Percentiles rank a stretch among this genome's conserved stretches.
phyloP scores from a whole-genome alignment of 2,888 invertebrate species.

The Apoda limacodes region DNA sequence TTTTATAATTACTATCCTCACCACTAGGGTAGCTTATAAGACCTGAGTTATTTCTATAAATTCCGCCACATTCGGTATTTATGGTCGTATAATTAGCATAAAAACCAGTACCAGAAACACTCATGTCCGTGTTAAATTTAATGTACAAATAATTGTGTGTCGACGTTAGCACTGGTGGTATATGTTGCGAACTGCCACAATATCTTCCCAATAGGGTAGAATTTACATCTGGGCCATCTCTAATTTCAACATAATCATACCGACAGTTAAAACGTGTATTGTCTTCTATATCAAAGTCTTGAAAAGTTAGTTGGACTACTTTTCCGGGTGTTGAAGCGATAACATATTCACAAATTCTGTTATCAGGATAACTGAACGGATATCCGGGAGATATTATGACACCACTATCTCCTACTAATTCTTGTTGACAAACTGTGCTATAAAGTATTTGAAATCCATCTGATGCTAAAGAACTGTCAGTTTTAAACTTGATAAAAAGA shows the following conservation, averaged over 20 bases:
- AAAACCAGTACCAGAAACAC: slow-evolving; percentile 75
- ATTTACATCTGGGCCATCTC: slow-evolving; percentile 76
- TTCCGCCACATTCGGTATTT: slow-evolving; percentile 80
- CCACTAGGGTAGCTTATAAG: slow-evolving; percentile 73
- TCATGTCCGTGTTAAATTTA: slow-evolving; percentile 72
- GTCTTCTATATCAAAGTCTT: slow-evolving; percentile 76
- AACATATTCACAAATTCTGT: slow-evolving; percentile 75
- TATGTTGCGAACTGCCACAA: slow-evolving; percentile 73
- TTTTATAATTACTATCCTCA: slow-evolving; percentile 35
- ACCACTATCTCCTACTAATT: slow-evolving; percentile 68
- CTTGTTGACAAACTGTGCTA: slow-evolving; percentile 41
- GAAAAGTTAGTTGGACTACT: slow-evolving; percentile 73
- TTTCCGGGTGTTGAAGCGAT: slow-evolving; percentile 74
- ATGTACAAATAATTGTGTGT: slow-evolving; percentile 79
- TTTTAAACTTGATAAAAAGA: slow-evolving; percentile 64
- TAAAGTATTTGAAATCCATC: slow-evolving; percentile 46
- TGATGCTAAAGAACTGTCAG: slow-evolving; percentile 35
- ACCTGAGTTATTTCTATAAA: slow-evolving; percentile 71
- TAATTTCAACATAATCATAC: slow-evolving; percentile 68
- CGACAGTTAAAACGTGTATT: slow-evolving; percentile 35
- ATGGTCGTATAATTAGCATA: slow-evolving; percentile 78
- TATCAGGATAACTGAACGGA: slow-evolving; percentile 75
- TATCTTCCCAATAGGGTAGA: slow-evolving; percentile 74
- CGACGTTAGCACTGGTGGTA: slow-evolving; percentile 73
- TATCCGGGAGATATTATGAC: slow-evolving; percentile 79